A percentile compares a stretch with the other conserved stretches of the same genome.
Conservation (phyloP, 2,888 invertebrate species). For the Tubulanus polymorphus region DNA sequence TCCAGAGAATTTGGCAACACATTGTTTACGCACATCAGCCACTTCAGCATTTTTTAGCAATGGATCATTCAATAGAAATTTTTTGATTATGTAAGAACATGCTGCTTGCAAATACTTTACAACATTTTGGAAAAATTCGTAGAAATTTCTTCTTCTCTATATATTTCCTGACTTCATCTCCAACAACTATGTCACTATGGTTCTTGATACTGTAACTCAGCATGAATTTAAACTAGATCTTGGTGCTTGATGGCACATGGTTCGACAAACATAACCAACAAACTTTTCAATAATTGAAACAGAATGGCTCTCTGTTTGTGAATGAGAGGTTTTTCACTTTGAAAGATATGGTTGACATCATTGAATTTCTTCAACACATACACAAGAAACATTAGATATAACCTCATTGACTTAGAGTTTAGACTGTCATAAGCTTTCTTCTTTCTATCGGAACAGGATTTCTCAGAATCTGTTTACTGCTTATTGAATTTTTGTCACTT, state of each 20-base stretch:
- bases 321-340: slow-evolving; percentile 17
- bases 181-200: not conserved
- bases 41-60: slow-evolving; percentile 17
- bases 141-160: slow-evolving; percentile 13
- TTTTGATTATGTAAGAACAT: slow-evolving; percentile 15
- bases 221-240: slow-evolving; percentile 4
- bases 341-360: slow-evolving; percentile 10
- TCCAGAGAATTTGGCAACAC: too few relatives aligned
- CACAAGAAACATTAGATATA: slow-evolving; percentile 17
- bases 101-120: slow-evolving; percentile 12
- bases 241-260: slow-evolving; percentile 9
- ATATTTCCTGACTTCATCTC: slow-evolving; percentile 12
- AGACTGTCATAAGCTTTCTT: too few relatives aligned
- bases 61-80: slow-evolving; percentile 18
- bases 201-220: not conserved
- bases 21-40: too few relatives aligned
- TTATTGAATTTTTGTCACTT: too few relatives aligned
- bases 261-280: slow-evolving; percentile 14
- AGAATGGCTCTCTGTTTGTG: slow-evolving; percentile 10
- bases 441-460: too few relatives aligned
- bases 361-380: slow-evolving; percentile 15
- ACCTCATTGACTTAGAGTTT: too few relatives aligned
- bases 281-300: slow-evolving; percentile 4
- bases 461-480: too few relatives aligned
- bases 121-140: slow-evolving; percentile 13